phyloP scores from a whole-genome alignment of 2,113 vertebrate genomes.

The Pangasianodon gigas region DNA sequence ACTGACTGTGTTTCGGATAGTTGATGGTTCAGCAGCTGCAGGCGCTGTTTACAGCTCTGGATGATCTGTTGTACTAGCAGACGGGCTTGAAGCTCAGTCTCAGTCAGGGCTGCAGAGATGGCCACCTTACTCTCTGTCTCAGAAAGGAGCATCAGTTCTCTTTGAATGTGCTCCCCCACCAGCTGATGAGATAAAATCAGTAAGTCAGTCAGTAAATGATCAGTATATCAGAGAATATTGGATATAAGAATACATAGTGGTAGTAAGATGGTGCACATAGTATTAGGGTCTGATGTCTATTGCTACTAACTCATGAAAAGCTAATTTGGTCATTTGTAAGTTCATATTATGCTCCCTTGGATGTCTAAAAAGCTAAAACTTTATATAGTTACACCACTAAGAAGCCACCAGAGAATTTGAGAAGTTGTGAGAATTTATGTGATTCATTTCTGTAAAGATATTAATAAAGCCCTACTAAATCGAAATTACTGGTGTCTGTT shows the following conservation, averaged over 20 bases:
- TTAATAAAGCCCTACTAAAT: not conserved
- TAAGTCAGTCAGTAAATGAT: not conserved
- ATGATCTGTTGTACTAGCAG: conserved; percentile 61
- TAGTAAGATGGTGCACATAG: not conserved
- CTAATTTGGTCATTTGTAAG: not conserved
- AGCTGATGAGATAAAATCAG: conserved; percentile 21
- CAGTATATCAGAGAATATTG: not conserved
- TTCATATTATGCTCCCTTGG: not conserved
- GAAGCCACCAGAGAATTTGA: not conserved
- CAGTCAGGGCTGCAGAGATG: conserved; percentile 38
- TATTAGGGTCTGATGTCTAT: not conserved
- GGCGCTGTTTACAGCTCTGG: conserved; percentile 62
- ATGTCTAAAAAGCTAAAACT: too few relatives aligned
- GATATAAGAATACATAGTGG: not conserved
- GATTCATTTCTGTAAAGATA: not conserved
- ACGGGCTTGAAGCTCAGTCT: conserved; percentile 62
- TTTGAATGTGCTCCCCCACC: conserved; percentile 40
- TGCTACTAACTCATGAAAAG: not conserved
- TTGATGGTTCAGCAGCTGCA: conserved; percentile 69
- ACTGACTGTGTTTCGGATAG: conserved; percentile 64
- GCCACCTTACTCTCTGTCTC: conserved; percentile 57
- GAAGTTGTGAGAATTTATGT: not conserved
- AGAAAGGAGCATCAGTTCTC: conserved; percentile 65
- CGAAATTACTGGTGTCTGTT: not conserved
- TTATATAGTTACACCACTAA: not conserved